phyloP scores from a whole-genome alignment of 1,140 invertebrate species.

The Macrosteles quadrilineatus region DNA sequence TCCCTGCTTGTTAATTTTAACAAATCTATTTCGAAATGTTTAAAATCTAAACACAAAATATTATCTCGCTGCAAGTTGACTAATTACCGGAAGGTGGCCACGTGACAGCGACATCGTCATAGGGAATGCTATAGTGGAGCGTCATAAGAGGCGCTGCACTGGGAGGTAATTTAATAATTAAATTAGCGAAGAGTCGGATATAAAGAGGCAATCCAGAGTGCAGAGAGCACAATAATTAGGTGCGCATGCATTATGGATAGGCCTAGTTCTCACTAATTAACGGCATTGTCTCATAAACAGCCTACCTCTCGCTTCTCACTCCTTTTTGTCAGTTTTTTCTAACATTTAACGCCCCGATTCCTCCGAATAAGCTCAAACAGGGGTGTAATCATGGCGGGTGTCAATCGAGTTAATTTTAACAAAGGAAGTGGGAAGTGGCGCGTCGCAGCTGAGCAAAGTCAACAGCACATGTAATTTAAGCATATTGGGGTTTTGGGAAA shows the following conservation, averaged over 20 bases:
- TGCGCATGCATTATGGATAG: conserved; percentile 16
- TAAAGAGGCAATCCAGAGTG: conserved; percentile 13
- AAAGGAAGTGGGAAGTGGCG: too few relatives aligned
- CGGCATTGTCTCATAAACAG: neutral
- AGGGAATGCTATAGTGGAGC: neutral
- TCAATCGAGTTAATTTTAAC: too few relatives aligned
- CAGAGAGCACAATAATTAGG: conserved; percentile 10
- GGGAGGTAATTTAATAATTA: conserved; percentile 2
- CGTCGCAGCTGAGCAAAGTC: too few relatives aligned
- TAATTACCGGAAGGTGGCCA: too few relatives aligned
- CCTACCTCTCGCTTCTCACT: neutral
- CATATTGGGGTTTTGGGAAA: too few relatives aligned
- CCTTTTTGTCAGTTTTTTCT: neutral
- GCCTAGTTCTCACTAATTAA: neutral
- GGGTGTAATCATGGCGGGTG: neutral
- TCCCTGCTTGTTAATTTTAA: too few relatives aligned
- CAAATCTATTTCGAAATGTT: too few relatives aligned
- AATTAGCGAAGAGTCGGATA: conserved; percentile 3
- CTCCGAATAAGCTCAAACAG: neutral
- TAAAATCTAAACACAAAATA: too few relatives aligned
- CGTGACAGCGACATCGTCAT: too few relatives aligned
- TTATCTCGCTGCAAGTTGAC: too few relatives aligned
- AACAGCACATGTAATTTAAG: too few relatives aligned
- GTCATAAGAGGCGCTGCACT: conserved; percentile 1
- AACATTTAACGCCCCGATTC: conserved; percentile 4